Conservation (phyloP, 2,797 vertebrate genomes). For the Ceyx erithaca region DNA sequence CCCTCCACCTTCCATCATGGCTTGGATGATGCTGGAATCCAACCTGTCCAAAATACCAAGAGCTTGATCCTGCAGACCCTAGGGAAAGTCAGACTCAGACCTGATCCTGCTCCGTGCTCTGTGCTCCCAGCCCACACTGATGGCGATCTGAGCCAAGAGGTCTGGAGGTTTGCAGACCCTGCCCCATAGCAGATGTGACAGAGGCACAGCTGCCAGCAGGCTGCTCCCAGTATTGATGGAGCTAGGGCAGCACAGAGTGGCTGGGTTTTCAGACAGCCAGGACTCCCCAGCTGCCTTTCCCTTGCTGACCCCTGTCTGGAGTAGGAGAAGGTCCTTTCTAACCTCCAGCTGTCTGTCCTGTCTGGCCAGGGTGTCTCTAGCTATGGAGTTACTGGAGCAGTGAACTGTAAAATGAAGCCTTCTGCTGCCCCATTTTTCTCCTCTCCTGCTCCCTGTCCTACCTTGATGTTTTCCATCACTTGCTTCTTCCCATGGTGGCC, state of each 20-base stretch:
- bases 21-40: neutral
- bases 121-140: neutral
- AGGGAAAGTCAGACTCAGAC: neutral
- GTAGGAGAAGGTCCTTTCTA: neutral
- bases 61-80: neutral
- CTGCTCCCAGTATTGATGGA: neutral
- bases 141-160: neutral
- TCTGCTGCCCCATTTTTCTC: neutral
- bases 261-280: neutral
- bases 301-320: neutral
- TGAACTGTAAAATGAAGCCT: neutral
- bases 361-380: neutral
- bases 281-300: neutral
- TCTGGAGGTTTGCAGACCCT: neutral
- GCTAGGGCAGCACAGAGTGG: neutral
- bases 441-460: neutral
- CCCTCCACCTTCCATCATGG: neutral
- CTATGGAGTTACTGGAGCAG: neutral
- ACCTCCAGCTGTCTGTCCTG: neutral
- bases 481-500: neutral
- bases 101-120: neutral
- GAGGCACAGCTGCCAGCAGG: rapidly evolving
- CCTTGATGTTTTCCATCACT: neutral
- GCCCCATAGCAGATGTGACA: neutral
- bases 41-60: neutral